Base-by-base conservation (phyloP, 2,113 vertebrate species). In the Cebidichthys violaceus region DNA sequence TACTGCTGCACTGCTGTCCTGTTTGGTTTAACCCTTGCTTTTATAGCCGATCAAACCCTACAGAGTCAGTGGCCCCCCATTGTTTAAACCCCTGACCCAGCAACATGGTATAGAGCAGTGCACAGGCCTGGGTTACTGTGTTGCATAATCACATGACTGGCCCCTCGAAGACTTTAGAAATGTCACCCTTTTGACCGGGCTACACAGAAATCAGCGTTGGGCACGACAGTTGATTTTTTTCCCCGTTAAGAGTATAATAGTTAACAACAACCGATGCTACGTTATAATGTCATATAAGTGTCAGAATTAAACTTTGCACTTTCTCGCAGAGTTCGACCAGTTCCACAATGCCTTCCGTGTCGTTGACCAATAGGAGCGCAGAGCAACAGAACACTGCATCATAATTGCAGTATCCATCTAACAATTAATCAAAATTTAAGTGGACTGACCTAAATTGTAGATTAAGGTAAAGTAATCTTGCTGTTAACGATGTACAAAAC, bases 81-180 rank as follows among this genome's bases (percentile, higher is more conserved):
- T 94, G 92, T 94, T 64, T 39, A 94, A 93, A 92, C 1, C 55
- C 87, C 93, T 92, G 93, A 94, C 69, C 79, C 80, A 93, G 94
- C 94, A 94, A 70, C 84, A 92, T 75, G 65, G 85, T 91, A 91
- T 90, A 82, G 86, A 89, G 70, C 11, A 15, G 71, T 70, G 67
- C 43, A 76, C 31, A 43, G 73, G 62, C 50, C 70, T 70, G 66
- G 74, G 18, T 47, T 71, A 68, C 75, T 27, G 67, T 80, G 31
- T 67, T 47, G n/a, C 31, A 52, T 8, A 59, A 55, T 81, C 88
- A 91, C 35, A 79, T 87, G 84, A 86, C 31, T 57, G 15, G 62
- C 73, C 83, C 76, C 69, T 55, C 65, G 57, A 89, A 92, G 86
- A 91, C 82, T 82, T 88, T 77, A 89, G 84, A 91, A 89, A 81